Percentiles rank a stretch among this genome's conserved stretches.
These are phyloP conservation scores for cattle (Bos taurus) DNA, from an alignment of 2,113 vertebrate species.

Conservation along the genomic window DNA sequence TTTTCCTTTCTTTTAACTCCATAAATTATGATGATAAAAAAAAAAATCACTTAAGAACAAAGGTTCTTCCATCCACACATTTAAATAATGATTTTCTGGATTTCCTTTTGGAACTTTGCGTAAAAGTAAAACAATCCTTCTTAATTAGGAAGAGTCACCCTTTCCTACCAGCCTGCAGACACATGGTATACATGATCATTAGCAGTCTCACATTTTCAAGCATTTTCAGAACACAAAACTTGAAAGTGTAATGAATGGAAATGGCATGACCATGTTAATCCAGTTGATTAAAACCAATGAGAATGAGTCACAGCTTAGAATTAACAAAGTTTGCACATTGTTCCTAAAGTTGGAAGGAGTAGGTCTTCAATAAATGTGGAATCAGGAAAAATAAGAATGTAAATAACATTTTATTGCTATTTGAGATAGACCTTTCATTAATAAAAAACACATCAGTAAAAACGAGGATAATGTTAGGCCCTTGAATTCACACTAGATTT, in stretches of 20 bases:
- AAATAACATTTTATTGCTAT: neutral
- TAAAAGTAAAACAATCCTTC: constrained; percentile 26
- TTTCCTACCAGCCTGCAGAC: neutral
- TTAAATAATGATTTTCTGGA: constrained; percentile 33
- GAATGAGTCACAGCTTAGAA: neutral
- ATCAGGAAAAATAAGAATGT: neutral
- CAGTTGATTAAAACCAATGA: constrained; percentile 19
- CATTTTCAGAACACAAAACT: neutral
- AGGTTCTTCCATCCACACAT: neutral
- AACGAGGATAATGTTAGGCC: neutral
- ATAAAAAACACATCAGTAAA: neutral
- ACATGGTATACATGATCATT: neutral
- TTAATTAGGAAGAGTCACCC: neutral
- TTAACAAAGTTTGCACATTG: neutral
- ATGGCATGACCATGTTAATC: neutral
- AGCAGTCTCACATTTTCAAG: neutral
- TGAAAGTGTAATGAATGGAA: neutral
- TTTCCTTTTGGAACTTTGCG: constrained; percentile 4
- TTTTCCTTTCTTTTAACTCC: neutral
- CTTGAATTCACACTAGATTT: neutral
- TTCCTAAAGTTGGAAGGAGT: neutral
- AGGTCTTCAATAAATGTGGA: neutral
- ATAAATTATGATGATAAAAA: neutral
- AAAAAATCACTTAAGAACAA: neutral
- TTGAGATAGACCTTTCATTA: neutral